These are phyloP conservation scores for Aratinga solstitialis DNA, from an alignment of 2,797 vertebrate species.

Conservation along the genomic window DNA sequence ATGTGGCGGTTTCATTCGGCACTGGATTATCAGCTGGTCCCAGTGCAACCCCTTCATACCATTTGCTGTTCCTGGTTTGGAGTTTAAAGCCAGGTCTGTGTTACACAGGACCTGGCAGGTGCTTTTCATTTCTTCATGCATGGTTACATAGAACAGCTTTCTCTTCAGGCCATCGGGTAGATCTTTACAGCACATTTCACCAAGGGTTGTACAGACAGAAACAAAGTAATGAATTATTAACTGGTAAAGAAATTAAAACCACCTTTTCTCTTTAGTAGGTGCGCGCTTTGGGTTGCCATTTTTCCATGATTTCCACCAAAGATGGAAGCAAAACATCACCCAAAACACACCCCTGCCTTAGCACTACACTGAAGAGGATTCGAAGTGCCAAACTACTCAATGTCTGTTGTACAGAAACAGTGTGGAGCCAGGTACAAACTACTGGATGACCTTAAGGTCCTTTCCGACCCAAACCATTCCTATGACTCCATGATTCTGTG, in stretches of 20 bases:
- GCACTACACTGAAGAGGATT: rapidly evolving
- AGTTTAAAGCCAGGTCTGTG: background rate
- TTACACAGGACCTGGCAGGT: background rate
- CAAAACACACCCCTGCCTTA: background rate
- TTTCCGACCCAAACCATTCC: background rate
- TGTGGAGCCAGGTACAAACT: background rate
- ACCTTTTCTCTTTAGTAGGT: background rate
- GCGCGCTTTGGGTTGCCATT: rapidly evolving
- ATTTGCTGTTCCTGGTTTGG: background rate
- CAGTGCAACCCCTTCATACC: background rate
- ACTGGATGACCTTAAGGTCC: background rate
- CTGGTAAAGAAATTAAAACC: background rate
- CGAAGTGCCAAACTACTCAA: background rate
- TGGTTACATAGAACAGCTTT: background rate
- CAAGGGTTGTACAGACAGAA: background rate
- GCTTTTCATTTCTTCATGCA: background rate
- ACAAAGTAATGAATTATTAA: background rate
- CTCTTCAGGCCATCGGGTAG: background rate
- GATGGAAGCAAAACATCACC: background rate
- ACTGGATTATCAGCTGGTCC: background rate
- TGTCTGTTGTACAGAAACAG: background rate
- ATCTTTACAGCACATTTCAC: background rate
- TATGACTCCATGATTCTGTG: background rate
- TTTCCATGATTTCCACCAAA: background rate
- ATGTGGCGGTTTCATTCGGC: background rate